Evolutionary conservation across 2,113 vertebrate species (phyloP), one percentile per base, ranked within the genome.

Genomic region (Barnardius zonarius): DNA sequence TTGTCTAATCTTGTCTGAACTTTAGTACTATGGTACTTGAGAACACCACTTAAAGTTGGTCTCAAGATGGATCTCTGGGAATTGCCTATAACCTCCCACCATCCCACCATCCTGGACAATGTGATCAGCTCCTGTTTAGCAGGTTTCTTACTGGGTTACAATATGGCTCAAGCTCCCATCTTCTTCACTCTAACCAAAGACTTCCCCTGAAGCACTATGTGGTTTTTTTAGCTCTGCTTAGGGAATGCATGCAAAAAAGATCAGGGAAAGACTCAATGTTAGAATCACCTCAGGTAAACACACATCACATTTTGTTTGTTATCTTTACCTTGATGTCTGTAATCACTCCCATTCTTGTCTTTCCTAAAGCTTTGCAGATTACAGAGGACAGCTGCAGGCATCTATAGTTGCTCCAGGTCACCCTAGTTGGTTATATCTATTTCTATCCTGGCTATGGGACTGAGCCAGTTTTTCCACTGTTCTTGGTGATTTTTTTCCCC

Each of bases 121-220:
- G 6, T 3, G 19, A 52, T 19, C 6, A 16, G 7, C 10, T 79
- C 39, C 13, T 0, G 0, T n/a, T 69, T 18, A 54, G 10, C 37
- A 52, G 4, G 3, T 66, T 85, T 66, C 41, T 52, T 43, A 5
- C 25, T 13, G 16, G 20, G 20, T 43, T 28, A 10, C 20, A 64
- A 1, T 48, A 17, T 70, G 23, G 4, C 72, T 30, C 39, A 35
- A 30, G 30, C 16, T 64, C 19, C 30, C 27, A 33, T 30, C n/a
- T 41, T 48, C 52, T 48, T 46, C 9, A 13, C 41, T 88, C 76
- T 46, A 67, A 66, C 8, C 33, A 48, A 51, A 10, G 7, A 12
- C 35, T 82, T 75, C 63, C 30, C 41, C 37, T 30, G 68, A 51
- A 82, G n/a, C 13, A 46, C 43, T 6, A 18, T 3, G 1, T 31